A percentile compares a stretch with the other conserved stretches of the same genome.
Evolutionary conservation across 2,888 invertebrate genomes (phyloP).

Genomic region (Zaprionus lineosus): DNA sequence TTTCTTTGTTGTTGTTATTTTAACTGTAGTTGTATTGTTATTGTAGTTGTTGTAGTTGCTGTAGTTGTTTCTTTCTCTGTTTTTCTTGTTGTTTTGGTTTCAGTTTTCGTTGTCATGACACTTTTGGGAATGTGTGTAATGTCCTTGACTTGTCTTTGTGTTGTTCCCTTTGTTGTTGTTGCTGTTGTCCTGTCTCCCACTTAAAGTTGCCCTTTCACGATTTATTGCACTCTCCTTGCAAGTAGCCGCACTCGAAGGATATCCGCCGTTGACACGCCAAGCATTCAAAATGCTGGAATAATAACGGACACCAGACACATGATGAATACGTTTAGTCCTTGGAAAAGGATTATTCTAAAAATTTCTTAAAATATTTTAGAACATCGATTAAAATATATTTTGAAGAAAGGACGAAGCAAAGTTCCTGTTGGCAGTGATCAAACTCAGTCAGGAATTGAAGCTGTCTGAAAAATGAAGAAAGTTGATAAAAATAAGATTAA

Average conservation of each 20-base stretch:
- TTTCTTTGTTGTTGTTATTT: slow-evolving; percentile 2
- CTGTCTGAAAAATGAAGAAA: no score
- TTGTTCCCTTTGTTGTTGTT: slow-evolving; percentile 23
- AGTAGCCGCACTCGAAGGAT: slow-evolving; percentile 69
- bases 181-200: slow-evolving; percentile 20
- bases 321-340: no score
- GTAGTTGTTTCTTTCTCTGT: slow-evolving; percentile 15
- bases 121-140: slow-evolving; percentile 28
- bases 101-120: slow-evolving; percentile 23
- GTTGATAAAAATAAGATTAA: no score
- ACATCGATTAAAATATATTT: no score
- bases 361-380: no score
- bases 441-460: no score
- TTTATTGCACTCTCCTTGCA: slow-evolving; percentile 57
- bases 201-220: slow-evolving; percentile 45
- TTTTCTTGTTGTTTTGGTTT: slow-evolving; percentile 13
- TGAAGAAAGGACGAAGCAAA: no score
- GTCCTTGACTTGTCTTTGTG: slow-evolving; percentile 19
- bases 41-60: slow-evolving; percentile 16
- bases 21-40: no score
- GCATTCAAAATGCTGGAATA: slow-evolving; percentile 33
- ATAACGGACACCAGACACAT: neutral
- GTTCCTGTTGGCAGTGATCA: no score
- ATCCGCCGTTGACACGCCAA: slow-evolving; percentile 71
- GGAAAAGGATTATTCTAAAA: no score